Evolutionary conservation across 2,113 vertebrate species (phyloP), one percentile per base, ranked within the genome.

Genomic region (Albula goreensis): DNA sequence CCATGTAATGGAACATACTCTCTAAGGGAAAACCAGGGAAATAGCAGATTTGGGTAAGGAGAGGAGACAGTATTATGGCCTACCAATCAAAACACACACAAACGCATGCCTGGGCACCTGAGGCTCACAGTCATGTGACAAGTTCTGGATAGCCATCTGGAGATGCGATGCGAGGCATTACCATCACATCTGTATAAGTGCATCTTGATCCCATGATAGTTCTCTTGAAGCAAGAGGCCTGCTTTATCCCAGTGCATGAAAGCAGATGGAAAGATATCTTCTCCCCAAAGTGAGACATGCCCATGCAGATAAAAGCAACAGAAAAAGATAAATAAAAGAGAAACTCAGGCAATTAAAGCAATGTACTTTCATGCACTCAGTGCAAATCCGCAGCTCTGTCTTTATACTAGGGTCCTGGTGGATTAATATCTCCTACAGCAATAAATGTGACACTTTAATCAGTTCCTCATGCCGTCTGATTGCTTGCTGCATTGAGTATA

Each of bases 391-490:
- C 70, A 31, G 10, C 10, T 22, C 17, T 22, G 70, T 22, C 70
- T 74, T 74, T 31, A 25, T 31, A 25, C n/a, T 74, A n/a, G n/a
- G 6, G 70, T 74, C 22, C 70, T 10, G 25, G 70, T 74, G n/a
- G 70, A 74, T 74, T 74, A 74, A 74, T 74, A 10, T 31, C 9
- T n/a, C 22, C 70, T 74, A 74, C n/a, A 50, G 51, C 60, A 52
- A 86, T 77, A 53, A 74, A 82, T 56, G 50, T 25, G 78, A 80
- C 13, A 74, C 12, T 82, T 25, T 79, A 86, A 86, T 83, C 81
- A 86, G 52, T 84, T 52, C 82, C 82, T 79, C 49, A 51, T 80
- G 52, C 25, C 50, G 80, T n/a, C 66, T 82, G 74, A 86, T 86
- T 82, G 80, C 80, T 82, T 82, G 53, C 85, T 81, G 79, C 53